Evolutionary conservation across 2,797 vertebrate species (phyloP).

Genomic region (Myioborus melanocephalus): DNA sequence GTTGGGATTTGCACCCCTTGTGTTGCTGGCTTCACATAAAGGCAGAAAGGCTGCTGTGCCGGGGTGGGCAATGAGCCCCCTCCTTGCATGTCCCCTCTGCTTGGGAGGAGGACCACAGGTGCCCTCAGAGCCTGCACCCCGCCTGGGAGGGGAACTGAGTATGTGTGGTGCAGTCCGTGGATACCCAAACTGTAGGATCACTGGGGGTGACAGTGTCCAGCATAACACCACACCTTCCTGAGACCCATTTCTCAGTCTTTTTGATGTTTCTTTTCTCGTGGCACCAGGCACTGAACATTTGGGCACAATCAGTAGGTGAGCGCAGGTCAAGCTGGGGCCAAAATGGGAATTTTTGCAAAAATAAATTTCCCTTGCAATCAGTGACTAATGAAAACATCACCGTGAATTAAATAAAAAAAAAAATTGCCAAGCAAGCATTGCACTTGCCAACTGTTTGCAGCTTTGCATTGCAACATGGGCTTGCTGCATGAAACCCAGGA

Average conservation of each 20-base stretch:
- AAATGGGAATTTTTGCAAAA: not conserved
- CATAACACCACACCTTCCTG: not conserved
- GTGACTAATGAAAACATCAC: slow-evolving; percentile 62
- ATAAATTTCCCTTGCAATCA: slow-evolving; percentile 13
- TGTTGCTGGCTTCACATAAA: not conserved
- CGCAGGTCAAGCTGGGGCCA: not conserved
- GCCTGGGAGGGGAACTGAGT: accelerated
- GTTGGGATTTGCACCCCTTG: not conserved
- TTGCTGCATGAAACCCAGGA: slow-evolving; percentile 67
- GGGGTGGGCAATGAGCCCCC: not conserved
- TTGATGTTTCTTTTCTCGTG: not conserved
- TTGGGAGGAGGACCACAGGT: not conserved
- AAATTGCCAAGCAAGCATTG: slow-evolving; percentile 54
- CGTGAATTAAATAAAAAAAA: not conserved
- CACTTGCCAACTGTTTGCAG: slow-evolving; percentile 62
- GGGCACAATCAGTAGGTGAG: not conserved
- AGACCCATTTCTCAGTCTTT: not conserved
- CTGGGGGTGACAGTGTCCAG: not conserved
- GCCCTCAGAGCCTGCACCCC: not conserved
- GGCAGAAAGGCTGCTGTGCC: not conserved
- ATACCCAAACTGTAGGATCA: not conserved
- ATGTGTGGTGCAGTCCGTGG: accelerated
- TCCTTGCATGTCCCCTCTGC: accelerated
- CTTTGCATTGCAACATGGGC: slow-evolving; percentile 61
- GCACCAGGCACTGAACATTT: not conserved